Evolutionary conservation across 2,113 vertebrate genomes (phyloP).

Genomic region (Malurus melanocephalus): DNA sequence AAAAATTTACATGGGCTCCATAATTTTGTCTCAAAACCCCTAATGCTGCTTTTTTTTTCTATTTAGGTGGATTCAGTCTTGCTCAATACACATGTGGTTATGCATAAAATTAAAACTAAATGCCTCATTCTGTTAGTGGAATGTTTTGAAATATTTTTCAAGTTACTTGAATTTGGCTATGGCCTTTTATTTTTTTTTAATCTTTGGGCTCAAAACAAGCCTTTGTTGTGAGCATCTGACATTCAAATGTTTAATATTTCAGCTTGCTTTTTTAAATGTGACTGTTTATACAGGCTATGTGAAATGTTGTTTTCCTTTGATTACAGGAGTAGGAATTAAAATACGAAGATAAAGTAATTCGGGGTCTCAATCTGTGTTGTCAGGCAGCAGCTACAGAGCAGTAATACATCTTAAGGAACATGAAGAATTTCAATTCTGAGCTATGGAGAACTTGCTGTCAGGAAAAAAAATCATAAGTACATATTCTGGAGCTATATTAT

Average conservation of each 20-base stretch:
- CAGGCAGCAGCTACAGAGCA: not conserved
- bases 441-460: not conserved
- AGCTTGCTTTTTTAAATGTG: not conserved
- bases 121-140: not conserved
- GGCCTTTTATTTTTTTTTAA: not conserved
- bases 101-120: not conserved
- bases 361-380: not conserved
- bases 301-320: not conserved
- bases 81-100: not conserved
- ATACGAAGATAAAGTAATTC: not conserved
- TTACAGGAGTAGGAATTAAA: not conserved
- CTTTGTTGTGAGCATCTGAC: not conserved
- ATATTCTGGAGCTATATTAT: not conserved
- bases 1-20: not conserved
- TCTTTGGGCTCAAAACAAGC: not conserved
- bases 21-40: not conserved
- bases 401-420: not conserved
- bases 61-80: not conserved
- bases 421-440: not conserved
- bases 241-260: not conserved
- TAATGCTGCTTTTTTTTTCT: not conserved
- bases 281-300: not conserved
- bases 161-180: not conserved
- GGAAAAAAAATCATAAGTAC: not conserved
- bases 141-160: not conserved